Evolutionary conservation across 2,113 vertebrate genomes (phyloP).

Genomic region (Marmota flaviventris): DNA sequence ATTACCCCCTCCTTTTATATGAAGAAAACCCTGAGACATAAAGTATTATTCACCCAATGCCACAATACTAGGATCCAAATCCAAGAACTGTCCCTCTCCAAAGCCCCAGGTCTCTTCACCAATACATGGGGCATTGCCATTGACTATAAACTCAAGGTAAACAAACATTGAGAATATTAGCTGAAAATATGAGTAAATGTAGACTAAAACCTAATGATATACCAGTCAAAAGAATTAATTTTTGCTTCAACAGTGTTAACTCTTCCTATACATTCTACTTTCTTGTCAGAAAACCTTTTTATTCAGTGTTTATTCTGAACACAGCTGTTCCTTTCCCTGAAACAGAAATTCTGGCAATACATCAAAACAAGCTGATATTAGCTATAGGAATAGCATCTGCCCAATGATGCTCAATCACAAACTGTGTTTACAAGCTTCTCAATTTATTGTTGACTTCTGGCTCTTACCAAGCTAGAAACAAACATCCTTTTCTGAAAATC

Average conservation of each 20-base stretch:
- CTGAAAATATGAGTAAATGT: neutral
- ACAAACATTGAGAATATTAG: neutral
- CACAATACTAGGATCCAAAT: neutral
- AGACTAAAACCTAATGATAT: neutral
- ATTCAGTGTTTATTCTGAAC: conserved; percentile 25
- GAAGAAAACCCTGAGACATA: neutral
- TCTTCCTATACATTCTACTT: neutral
- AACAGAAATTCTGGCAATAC: conserved; percentile 19
- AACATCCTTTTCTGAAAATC: neutral
- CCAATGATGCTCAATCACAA: neutral
- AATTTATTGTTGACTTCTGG: neutral
- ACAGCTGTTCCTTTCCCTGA: neutral
- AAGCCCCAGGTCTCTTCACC: neutral
- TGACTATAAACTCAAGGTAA: neutral
- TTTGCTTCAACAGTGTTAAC: conserved; percentile 18
- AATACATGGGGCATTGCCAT: neutral
- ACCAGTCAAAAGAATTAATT: neutral
- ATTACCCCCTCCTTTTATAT: neutral
- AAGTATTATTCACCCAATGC: neutral
- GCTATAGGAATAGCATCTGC: neutral
- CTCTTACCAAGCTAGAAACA: neutral
- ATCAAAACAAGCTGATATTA: neutral
- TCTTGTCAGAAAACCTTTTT: conserved; percentile 12
- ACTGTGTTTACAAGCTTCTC: neutral
- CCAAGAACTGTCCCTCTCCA: neutral